Evolutionary conservation across 2,113 vertebrate species (phyloP).

Genomic region (Bubo bubo): DNA sequence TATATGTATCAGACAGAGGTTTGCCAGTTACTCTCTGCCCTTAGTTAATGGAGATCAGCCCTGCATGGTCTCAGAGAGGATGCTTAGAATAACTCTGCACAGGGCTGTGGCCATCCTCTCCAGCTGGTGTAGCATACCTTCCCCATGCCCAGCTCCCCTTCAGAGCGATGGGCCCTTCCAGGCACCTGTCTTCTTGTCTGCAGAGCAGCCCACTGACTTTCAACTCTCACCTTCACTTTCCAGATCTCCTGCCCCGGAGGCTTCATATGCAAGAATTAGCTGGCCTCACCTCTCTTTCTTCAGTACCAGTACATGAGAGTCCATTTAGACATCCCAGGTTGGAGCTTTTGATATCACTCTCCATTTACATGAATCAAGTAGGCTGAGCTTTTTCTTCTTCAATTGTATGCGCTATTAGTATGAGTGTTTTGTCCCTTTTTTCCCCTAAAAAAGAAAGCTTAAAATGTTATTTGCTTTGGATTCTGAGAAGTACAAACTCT

Average conservation of each 20-base stretch:
- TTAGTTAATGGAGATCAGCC: neutral
- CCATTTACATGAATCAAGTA: neutral
- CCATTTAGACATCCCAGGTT: neutral
- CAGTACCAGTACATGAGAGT: neutral
- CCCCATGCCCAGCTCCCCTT: neutral
- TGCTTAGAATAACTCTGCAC: slow-evolving; percentile 19
- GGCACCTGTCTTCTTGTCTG: neutral
- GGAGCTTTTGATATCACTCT: neutral
- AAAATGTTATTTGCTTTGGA: slow-evolving; percentile 70
- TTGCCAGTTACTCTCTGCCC: slow-evolving; percentile 20
- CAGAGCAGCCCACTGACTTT: neutral
- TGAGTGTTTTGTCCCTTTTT: slow-evolving; percentile 44
- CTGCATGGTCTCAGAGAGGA: neutral
- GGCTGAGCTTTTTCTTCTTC: neutral
- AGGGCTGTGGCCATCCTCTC: neutral
- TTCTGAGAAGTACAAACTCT: slow-evolving; percentile 56
- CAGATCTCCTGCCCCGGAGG: neutral
- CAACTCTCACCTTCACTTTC: neutral
- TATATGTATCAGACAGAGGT: neutral
- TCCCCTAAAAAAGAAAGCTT: slow-evolving; percentile 50
- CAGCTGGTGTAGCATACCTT: slow-evolving; percentile 10
- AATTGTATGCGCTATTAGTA: neutral
- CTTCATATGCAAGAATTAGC: neutral
- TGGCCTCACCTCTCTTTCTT: neutral
- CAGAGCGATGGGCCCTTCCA: neutral